Evolutionary conservation across 2,888 invertebrate genomes (phyloP).

Genomic region (Temnothorax ravouxi): DNA sequence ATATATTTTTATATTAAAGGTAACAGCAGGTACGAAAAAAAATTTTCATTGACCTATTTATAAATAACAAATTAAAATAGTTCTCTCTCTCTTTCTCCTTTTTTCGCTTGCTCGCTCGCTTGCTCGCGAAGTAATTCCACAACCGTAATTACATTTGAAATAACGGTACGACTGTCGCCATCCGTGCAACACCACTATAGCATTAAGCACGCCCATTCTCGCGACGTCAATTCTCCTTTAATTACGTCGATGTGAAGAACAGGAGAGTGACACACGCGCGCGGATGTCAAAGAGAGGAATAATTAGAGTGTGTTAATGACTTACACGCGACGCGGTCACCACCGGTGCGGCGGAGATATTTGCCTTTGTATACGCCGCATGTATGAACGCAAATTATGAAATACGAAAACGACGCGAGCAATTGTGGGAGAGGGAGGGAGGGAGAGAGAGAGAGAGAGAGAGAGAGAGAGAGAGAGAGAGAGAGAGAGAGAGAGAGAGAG

Average conservation of each 20-base stretch:
- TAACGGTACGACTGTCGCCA: slow-evolving; percentile 1
- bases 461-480: slow-evolving; percentile 3
- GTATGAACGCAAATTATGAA: slow-evolving; percentile 44
- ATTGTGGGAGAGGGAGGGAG: background rate
- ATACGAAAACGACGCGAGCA: slow-evolving; percentile 29
- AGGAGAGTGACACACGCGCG: slow-evolving; percentile 16
- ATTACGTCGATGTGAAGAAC: slow-evolving; percentile 38
- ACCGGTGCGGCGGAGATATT: slow-evolving; percentile 14
- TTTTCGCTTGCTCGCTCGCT: background rate
- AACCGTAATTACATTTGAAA: background rate
- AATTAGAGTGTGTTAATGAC: slow-evolving; percentile 53
- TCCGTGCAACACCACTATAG: background rate
- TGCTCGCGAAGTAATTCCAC: background rate
- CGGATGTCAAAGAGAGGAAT: slow-evolving; percentile 49
- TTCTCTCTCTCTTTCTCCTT: background rate
- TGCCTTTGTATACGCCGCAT: slow-evolving; percentile 32
- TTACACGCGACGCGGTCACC: slow-evolving; percentile 29
- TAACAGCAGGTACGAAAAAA: background rate
- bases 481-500: slow-evolving; percentile 22
- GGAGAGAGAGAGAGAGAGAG: background rate
- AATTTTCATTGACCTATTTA: background rate
- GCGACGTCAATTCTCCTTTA: slow-evolving; percentile 30
- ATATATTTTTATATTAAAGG: background rate
- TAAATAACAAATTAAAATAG: background rate
- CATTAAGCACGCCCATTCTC: slow-evolving; percentile 10